phyloP scores from a whole-genome alignment of 2,888 invertebrate species.

The Prionchulus punctatus region DNA sequence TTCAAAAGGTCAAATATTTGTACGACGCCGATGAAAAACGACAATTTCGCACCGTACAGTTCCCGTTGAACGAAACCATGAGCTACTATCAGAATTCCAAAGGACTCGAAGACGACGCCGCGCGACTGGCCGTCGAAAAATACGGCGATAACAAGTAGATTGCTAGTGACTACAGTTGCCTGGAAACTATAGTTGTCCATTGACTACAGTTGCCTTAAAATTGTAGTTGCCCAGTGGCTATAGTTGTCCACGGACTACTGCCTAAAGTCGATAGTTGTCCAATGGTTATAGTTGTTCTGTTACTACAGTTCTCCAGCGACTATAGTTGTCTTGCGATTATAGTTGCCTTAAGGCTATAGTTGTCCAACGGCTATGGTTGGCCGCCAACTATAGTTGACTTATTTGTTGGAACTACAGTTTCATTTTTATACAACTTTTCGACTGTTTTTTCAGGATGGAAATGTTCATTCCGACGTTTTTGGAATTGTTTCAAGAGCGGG shows the following conservation, averaged over 20 bases:
- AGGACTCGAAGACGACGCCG: constrained; percentile 67
- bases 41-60: constrained; percentile 60
- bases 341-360: neutral
- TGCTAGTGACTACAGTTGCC: no score
- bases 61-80: constrained; percentile 50
- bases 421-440: neutral
- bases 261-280: no score
- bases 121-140: constrained; percentile 57
- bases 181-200: no score
- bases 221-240: constrained; percentile 1
- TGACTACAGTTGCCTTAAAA: no score
- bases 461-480: constrained; percentile 86
- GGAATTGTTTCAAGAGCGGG: constrained; percentile 88
- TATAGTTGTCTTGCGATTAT: neutral
- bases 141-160: constrained; percentile 76
- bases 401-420: neutral
- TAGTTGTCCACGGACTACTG: no score
- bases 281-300: neutral
- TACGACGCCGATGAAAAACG: constrained; percentile 63
- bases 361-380: neutral
- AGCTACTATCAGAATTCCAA: constrained; percentile 47
- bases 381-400: neutral
- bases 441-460: constrained; percentile 42
- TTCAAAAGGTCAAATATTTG: constrained; percentile 91
- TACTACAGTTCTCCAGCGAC: neutral